A percentile compares a stretch with the other conserved stretches of the same genome.
phyloP scores from a whole-genome alignment of 2,113 vertebrate species.

The Mesoclemmys tuberculata region DNA sequence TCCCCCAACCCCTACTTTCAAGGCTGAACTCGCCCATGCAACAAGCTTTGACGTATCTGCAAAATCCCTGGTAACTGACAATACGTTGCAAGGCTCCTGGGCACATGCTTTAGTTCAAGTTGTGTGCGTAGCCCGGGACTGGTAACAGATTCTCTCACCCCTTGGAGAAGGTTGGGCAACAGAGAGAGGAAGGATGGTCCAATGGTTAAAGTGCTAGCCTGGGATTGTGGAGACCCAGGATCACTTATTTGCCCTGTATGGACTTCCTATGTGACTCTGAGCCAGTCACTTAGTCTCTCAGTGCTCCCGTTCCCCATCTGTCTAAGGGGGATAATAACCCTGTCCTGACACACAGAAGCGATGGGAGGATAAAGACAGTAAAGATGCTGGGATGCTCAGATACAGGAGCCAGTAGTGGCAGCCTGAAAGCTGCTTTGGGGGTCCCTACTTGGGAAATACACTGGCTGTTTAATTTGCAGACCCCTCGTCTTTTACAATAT shows the following conservation, averaged over 20 bases:
- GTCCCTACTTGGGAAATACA: not conserved
- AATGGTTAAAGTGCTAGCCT: not conserved
- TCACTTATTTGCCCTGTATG: not conserved
- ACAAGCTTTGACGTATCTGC: not conserved
- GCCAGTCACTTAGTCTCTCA: not conserved
- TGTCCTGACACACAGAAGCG: not conserved
- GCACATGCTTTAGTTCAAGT: not conserved
- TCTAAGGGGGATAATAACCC: not conserved
- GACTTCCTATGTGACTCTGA: not conserved
- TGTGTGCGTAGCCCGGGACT: not conserved
- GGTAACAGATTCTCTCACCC: accelerated
- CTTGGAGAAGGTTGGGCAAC: not conserved
- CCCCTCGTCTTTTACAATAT: slow-evolving; percentile 47
- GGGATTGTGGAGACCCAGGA: not conserved
- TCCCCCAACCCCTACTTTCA: accelerated
- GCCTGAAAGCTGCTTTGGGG: not conserved
- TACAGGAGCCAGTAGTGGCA: not conserved
- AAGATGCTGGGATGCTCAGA: not conserved
- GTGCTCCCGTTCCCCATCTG: not conserved
- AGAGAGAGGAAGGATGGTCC: not conserved
- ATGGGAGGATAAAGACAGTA: not conserved
- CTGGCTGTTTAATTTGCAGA: slow-evolving; percentile 65
- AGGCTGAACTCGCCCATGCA: accelerated
- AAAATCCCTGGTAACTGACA: not conserved
- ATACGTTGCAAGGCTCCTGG: not conserved